These are phyloP conservation scores for Cremastinae sp. DNA, from an alignment of 2,888 invertebrate species.

Conservation along the genomic window DNA sequence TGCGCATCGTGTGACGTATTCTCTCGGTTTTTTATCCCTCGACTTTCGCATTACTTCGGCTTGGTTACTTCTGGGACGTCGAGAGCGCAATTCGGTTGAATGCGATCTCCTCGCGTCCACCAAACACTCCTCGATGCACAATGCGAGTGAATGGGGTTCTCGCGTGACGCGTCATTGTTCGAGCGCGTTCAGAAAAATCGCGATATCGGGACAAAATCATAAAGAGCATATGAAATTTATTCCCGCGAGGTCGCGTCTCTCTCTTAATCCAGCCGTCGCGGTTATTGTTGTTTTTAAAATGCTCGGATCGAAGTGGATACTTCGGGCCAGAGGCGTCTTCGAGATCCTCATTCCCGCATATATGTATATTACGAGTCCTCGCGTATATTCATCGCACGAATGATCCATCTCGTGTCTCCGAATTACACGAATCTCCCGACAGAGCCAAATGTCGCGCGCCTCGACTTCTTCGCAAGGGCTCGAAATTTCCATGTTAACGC, in stretches of 20 bases:
- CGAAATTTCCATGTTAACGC: no score
- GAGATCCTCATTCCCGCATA: neutral
- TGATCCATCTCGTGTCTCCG: neutral
- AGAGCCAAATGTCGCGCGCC: neutral
- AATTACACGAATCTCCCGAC: neutral
- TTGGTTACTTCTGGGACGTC: constrained; percentile 67
- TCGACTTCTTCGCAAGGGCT: no score
- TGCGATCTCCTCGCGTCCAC: constrained; percentile 22
- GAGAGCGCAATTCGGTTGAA: constrained; percentile 47
- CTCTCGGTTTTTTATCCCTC: constrained; percentile 21
- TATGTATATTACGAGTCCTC: constrained; percentile 33
- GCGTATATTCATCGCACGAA: neutral
- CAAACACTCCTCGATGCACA: constrained; percentile 48
- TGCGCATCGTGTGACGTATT: neutral
- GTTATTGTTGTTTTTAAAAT: constrained; percentile 2
- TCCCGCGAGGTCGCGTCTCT: constrained; percentile 58
- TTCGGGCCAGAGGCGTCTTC: constrained; percentile 24
- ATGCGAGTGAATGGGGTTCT: constrained; percentile 64
- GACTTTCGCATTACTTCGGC: constrained; percentile 69
- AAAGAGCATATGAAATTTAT: constrained; percentile 68
- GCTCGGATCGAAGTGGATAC: constrained; percentile 30
- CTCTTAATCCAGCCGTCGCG: neutral
- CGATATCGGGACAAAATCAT: constrained; percentile 68
- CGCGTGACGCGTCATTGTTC: constrained; percentile 70
- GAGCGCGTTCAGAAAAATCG: constrained; percentile 69